Conservation (phyloP, 2,888 invertebrate genomes). For the Allacma fusca region DNA sequence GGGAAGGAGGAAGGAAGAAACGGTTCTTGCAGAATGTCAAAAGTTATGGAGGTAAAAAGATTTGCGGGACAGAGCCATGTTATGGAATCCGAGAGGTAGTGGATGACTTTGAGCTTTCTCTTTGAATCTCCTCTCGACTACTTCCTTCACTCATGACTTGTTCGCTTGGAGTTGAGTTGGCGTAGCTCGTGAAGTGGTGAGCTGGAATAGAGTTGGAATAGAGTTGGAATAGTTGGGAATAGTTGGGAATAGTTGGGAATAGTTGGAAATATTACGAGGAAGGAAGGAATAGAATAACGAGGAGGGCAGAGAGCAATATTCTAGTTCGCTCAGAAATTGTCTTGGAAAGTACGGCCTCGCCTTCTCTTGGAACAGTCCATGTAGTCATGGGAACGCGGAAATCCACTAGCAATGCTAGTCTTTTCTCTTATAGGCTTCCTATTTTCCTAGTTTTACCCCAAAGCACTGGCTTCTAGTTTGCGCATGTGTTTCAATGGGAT, state of each 20-base stretch:
- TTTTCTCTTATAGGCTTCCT: not conserved
- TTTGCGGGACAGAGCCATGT: too few relatives aligned
- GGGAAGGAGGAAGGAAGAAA: not conserved
- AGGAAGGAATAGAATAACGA: not conserved
- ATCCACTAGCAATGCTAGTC: not conserved
- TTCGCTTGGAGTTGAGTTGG: too few relatives aligned
- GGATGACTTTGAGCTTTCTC: too few relatives aligned
- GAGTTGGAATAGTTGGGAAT: too few relatives aligned
- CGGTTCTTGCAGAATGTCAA: too few relatives aligned
- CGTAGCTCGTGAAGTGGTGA: too few relatives aligned
- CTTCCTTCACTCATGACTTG: too few relatives aligned
- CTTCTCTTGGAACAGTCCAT: not conserved
- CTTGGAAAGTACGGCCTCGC: not conserved
- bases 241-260: too few relatives aligned
- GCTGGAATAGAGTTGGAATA: too few relatives aligned
- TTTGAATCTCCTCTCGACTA: too few relatives aligned
- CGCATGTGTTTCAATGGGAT: slow-evolving; percentile 8
- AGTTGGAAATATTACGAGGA: not conserved
- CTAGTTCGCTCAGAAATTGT: not conserved
- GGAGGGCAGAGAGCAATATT: not conserved
- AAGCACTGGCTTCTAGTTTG: not conserved
- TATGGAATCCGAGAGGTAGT: too few relatives aligned
- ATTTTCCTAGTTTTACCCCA: slow-evolving; percentile 2
- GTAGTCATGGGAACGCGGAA: slow-evolving; percentile 2
- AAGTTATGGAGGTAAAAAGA: too few relatives aligned